These are phyloP conservation scores for Gracilinanus agilis DNA, from an alignment of 2,113 vertebrate species.

Conservation along the genomic window DNA sequence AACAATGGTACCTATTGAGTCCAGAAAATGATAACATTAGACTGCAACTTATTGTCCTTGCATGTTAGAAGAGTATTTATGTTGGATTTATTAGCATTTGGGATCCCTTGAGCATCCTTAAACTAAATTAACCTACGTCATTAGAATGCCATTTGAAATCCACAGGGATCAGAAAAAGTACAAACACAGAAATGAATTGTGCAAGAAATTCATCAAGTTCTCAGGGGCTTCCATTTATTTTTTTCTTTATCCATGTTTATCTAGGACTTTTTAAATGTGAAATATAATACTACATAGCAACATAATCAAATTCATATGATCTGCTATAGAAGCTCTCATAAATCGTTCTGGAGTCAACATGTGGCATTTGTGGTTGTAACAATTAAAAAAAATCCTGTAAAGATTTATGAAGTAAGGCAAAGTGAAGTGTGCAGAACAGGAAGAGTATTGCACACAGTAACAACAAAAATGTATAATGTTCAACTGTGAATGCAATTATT, in stretches of 20 bases:
- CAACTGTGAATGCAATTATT: no score
- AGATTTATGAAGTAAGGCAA: no score
- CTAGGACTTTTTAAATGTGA: conserved; percentile 2
- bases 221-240: background rate
- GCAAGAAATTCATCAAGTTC: conserved; percentile 7
- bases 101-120: no score
- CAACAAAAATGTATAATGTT: no score
- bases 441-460: no score
- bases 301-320: background rate
- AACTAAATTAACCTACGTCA: no score
- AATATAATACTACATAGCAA: background rate
- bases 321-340: background rate
- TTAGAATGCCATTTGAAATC: background rate
- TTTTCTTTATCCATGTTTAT: background rate
- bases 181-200: conserved; percentile 10
- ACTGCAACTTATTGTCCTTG: background rate
- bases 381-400: no score
- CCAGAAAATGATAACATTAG: background rate
- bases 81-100: background rate
- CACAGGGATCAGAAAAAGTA: background rate
- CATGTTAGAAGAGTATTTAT: background rate
- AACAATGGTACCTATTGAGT: background rate
- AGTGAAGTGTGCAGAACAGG: no score
- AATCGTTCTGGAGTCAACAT: conserved; percentile 2
- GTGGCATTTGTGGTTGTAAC: background rate